Evolutionary conservation across 1,140 invertebrate genomes (phyloP).

Genomic region (Drosophila lacertosa): DNA sequence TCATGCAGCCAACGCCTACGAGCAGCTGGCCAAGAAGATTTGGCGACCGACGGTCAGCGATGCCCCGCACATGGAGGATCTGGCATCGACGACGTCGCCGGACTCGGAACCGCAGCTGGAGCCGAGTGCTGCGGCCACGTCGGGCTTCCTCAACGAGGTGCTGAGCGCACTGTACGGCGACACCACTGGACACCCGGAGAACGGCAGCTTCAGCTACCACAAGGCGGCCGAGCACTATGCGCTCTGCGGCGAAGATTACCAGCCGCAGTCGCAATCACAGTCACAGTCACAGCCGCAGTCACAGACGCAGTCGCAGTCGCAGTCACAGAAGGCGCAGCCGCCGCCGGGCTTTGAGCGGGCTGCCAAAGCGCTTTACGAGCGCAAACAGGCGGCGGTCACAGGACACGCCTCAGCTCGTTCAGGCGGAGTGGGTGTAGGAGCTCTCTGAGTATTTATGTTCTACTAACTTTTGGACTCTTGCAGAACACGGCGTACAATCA

Average conservation of each 20-base stretch:
- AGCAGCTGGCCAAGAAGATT: constrained; percentile 56
- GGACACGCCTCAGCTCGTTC: not conserved
- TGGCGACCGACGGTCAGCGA: constrained; percentile 49
- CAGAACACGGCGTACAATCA: not conserved
- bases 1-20: constrained; percentile 37
- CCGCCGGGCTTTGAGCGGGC: constrained; percentile 47
- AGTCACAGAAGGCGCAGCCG: constrained; percentile 2
- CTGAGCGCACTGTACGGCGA: constrained; percentile 52
- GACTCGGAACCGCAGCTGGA: constrained; percentile 7
- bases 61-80: not conserved
- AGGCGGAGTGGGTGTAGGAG: constrained; percentile 17
- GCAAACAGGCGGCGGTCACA: constrained; percentile 6
- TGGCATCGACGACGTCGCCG: not conserved
- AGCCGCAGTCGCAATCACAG: not conserved
- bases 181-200: constrained; percentile 51
- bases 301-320: too few species aligned
- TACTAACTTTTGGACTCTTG: not conserved
- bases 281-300: constrained; percentile 21
- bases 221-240: constrained; percentile 75
- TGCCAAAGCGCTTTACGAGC: constrained; percentile 30
- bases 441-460: too few species aligned
- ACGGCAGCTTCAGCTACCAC: constrained; percentile 57
- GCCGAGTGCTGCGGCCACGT: constrained; percentile 3
- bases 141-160: constrained; percentile 47
- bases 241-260: constrained; percentile 44